phyloP scores from a whole-genome alignment of 2,888 invertebrate genomes.

The Mellilla xanthometata region DNA sequence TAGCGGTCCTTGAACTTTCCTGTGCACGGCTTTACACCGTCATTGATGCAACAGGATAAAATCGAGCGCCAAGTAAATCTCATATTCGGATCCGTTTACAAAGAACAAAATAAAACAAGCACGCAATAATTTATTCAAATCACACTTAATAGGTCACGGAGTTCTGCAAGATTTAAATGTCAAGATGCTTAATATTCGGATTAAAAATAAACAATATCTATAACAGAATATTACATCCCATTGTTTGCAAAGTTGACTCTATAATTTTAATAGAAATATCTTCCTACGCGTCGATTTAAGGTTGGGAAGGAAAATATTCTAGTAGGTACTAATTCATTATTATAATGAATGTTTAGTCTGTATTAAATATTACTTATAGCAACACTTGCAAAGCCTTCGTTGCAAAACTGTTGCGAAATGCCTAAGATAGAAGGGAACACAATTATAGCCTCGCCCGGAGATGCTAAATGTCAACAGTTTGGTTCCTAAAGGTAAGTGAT shows the following conservation, averaged over 20 bases:
- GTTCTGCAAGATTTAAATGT: conserved; percentile 29
- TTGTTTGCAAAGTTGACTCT: conserved; percentile 15
- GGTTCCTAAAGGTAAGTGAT: conserved; percentile 38
- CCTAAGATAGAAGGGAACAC: conserved; percentile 53
- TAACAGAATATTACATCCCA: conserved; percentile 10
- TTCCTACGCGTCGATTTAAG: conserved; percentile 4
- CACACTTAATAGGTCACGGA: conserved; percentile 27
- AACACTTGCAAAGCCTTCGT: conserved; percentile 40
- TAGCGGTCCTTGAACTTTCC: conserved; percentile 61
- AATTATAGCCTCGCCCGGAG: conserved; percentile 50
- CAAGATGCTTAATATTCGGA: conserved; percentile 17
- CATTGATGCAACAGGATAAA: conserved; percentile 47
- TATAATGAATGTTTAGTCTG: too few relatives aligned
- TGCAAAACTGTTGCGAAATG: conserved; percentile 51
- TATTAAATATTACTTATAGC: conserved; percentile 37
- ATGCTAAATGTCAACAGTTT: conserved; percentile 63
- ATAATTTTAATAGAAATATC: conserved; percentile 5
- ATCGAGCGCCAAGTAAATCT: conserved; percentile 13
- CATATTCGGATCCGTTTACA: conserved; percentile 6
- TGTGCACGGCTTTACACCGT: conserved; percentile 35
- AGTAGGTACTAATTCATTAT: background rate
- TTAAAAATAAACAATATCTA: conserved; percentile 12
- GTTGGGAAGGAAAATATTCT: conserved; percentile 1
- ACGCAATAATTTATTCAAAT: conserved; percentile 23
- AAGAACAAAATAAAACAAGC: conserved; percentile 13